Conservation (phyloP, 1,140 invertebrate genomes). For the Orussus abietinus region DNA sequence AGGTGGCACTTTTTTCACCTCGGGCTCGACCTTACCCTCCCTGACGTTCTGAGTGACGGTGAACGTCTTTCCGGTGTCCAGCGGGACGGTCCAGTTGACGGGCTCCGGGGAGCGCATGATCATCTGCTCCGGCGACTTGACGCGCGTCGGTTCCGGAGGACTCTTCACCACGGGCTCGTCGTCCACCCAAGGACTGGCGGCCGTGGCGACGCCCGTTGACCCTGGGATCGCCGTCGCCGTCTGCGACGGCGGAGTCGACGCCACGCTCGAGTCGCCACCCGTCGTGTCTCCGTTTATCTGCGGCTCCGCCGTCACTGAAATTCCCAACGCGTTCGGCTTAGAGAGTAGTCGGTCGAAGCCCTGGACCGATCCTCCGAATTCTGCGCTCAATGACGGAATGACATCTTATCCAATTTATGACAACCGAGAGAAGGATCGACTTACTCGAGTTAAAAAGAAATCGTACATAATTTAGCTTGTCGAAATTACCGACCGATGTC, state of each 20-base stretch:
- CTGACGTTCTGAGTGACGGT: slow-evolving; percentile 87
- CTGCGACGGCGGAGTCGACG: slow-evolving; percentile 42
- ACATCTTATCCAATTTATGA: too few species aligned
- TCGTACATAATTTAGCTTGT: too few species aligned
- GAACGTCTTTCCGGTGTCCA: slow-evolving; percentile 89
- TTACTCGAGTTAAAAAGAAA: too few species aligned
- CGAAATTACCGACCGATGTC: too few species aligned
- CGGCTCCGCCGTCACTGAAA: slow-evolving; percentile 50
- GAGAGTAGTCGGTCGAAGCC: too few species aligned
- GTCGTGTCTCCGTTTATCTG: slow-evolving; percentile 44
- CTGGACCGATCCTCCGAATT: too few species aligned
- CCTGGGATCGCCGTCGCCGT: slow-evolving; percentile 35
- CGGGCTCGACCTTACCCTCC: too few species aligned
- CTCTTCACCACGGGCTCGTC: slow-evolving; percentile 78
- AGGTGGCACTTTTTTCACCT: too few species aligned
- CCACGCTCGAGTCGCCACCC: slow-evolving; percentile 47
- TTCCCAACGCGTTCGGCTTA: slow-evolving; percentile 23
- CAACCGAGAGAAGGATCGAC: too few species aligned
- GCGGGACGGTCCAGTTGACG: slow-evolving; percentile 90
- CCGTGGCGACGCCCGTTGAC: slow-evolving; percentile 24
- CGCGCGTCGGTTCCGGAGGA: slow-evolving; percentile 83
- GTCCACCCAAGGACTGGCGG: slow-evolving; percentile 57
- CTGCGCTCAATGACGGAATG: too few species aligned
- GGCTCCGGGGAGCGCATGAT: slow-evolving; percentile 86
- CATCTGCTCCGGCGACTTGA: slow-evolving; percentile 89